Conservation (phyloP, 2,888 invertebrate genomes). For the Silvanus unidentatus region DNA sequence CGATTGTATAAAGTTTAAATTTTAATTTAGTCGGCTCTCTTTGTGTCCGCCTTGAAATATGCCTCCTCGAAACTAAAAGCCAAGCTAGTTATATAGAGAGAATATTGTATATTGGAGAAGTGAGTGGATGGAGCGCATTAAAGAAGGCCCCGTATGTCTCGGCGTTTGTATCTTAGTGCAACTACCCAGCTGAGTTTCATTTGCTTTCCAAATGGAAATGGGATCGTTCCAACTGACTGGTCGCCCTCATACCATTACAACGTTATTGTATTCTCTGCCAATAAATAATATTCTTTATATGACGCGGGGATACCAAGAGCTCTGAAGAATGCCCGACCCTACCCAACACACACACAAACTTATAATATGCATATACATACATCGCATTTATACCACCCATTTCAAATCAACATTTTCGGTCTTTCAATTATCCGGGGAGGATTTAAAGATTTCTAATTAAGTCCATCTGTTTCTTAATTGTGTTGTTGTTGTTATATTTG, state of each 20-base stretch:
- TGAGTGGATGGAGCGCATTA: constrained; percentile 27
- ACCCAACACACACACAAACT: not conserved
- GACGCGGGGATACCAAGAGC: constrained; percentile 33
- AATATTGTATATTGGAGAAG: constrained; percentile 31
- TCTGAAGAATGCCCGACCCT: constrained; percentile 27
- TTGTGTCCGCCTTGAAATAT: constrained; percentile 33
- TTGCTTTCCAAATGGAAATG: constrained; percentile 2
- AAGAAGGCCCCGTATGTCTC: constrained; percentile 32
- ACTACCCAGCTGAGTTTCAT: constrained; percentile 13
- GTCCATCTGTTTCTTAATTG: constrained; percentile 40
- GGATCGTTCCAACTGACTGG: constrained; percentile 17
- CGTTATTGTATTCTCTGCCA: constrained; percentile 45
- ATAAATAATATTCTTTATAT: constrained; percentile 48
- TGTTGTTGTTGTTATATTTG: constrained; percentile 20
- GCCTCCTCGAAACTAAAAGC: constrained; percentile 29
- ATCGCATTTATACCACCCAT: constrained; percentile 14
- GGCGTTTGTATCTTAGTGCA: constrained; percentile 26
- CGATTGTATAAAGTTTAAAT: constrained; percentile 37
- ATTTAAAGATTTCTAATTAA: constrained; percentile 40
- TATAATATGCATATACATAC: constrained; percentile 10
- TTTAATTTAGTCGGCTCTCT: constrained; percentile 41
- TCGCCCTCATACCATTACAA: constrained; percentile 40
- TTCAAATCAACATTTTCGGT: constrained; percentile 33
- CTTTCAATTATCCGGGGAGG: constrained; percentile 39
- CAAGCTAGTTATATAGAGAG: constrained; percentile 35